Base-by-base conservation (phyloP, 2,113 vertebrate species). In the Poeciliopsis prolifica region DNA sequence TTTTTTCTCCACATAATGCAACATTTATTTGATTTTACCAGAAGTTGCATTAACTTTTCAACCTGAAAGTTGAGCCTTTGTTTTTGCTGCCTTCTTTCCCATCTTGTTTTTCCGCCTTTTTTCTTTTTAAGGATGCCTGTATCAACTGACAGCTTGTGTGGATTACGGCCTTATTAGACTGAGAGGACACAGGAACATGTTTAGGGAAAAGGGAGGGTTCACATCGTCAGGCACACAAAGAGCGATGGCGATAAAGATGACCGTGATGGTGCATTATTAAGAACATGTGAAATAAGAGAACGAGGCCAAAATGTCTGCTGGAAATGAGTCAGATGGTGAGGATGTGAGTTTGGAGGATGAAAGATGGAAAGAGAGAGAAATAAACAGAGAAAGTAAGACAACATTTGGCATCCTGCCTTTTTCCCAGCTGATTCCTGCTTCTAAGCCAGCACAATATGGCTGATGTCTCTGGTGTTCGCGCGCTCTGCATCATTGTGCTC, bases 91-190 rank as follows among this genome's bases (percentile, higher is more conserved):
- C 86, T 89, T 87, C 82, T 91, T 89, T 81, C 68, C 86, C 83
- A 80, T 79, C 84, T 81, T 88, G 75, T 87, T 86, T 87, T 88
- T 75, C 70, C n/a, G 65, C 77, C 19, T 42, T 91, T 42, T 89
- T 85, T 93, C 90, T 89, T 92, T 92, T 87, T 93, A 92, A 88
- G 90, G 91, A 94, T 84, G 90, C 92, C 92, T 94, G 93, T 94
- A 95, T 94, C 92, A 94, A 94, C 91, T 94, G 93, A 94, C 95
- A 95, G 94, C 93, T 95, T 94, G 94, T 94, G 93, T 92, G 94
- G 94, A 94, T 95, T 94, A 94, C 85, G 77, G 89, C 92, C 91
- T 94, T 94, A 93, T 95, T 94, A 94, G 89, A 93, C 88, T 89
- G 89, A 84, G 91, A 94, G 90, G 91, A 94, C 90, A 93, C 92